Evolutionary conservation across 2,888 invertebrate species (phyloP), one percentile per base, ranked within the genome.

Genomic region (Odontothrips loti): DNA sequence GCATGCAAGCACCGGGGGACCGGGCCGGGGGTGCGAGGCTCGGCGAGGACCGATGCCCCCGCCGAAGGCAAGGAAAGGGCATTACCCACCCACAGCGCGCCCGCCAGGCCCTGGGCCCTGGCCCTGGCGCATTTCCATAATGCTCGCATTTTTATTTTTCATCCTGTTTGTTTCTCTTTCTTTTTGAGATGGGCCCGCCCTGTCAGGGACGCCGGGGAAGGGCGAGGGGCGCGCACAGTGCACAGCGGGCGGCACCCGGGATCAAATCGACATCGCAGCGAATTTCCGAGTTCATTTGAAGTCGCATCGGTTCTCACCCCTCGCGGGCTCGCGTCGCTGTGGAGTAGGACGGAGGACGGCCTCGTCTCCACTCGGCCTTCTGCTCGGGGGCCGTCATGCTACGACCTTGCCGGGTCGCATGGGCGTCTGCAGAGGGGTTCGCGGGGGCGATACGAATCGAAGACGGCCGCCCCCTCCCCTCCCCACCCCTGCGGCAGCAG

Each of bases 131-230:
- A 75, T 75, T 27, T 75, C 27, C 68, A 27, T 23, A 75, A 75
- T 75, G 27, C 68, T 27, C 68, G 68, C 68, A 27, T 75, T 75
- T 75, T 75, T 75, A 75, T 75, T 75, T 58, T 58, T 58, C 58
- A 58, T 58, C 58, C 58, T 58, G 58, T 58, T 11, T 58, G 58
- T 58, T 58, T 58, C 58, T 58, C 0, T 6, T 43, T 43, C 34
- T 6, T 43, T 43, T 6, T 6, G 58, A 9, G 68, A 12, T 12
- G 9, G 23, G 23, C 23, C 68, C 34, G 68, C 8, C n/a, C 23
- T 23, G 23, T n/a, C 68, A n/a, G 48, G 48, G 15, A 1, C 51
- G 51, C 51, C 20, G 51, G 51, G 51, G 51, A 51, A 15, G 58
- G 15, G 58, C 6, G 58, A 15, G 58, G 58, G 12, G 58, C 15